phyloP scores from a whole-genome alignment of 35 echinoderm and acorn worm species.

The Stichopus chloronotus region DNA sequence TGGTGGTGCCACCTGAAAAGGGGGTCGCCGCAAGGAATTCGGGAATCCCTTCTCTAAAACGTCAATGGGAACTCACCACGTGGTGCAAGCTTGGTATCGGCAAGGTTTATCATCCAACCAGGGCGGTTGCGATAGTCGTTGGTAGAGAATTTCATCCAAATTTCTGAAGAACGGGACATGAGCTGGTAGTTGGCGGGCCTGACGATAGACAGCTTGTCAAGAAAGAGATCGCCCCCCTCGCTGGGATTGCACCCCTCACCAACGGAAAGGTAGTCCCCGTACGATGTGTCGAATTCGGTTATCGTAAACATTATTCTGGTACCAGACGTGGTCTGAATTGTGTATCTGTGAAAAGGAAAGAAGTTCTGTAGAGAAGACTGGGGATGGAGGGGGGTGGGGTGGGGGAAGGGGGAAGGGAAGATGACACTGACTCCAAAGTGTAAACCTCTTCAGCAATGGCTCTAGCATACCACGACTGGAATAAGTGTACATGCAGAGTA shows the following conservation, averaged over 20 bases:
- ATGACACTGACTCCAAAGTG: not conserved
- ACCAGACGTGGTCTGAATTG: constrained; percentile 22
- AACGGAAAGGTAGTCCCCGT: constrained; percentile 15
- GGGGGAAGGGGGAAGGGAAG: not conserved
- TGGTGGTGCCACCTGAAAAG: not conserved
- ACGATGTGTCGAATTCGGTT: not conserved
- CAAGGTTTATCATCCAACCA: constrained; percentile 67
- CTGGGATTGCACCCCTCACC: constrained; percentile 25
- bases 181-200: constrained; percentile 53
- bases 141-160: constrained; percentile 66
- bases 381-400: not conserved
- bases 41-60: not conserved
- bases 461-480: too few relatives aligned
- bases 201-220: constrained; percentile 55
- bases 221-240: not conserved
- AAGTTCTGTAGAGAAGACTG: too few relatives aligned
- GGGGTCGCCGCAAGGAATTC: not conserved
- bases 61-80: constrained; percentile 5
- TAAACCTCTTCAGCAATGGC: too few relatives aligned
- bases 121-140: constrained; percentile 44
- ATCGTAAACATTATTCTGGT: constrained; percentile 13
- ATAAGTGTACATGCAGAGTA: too few relatives aligned
- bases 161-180: constrained; percentile 55
- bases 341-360: not conserved
- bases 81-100: constrained; percentile 29